Conservation (phyloP, 2,888 invertebrate genomes). For the Drosophila barbarae region DNA sequence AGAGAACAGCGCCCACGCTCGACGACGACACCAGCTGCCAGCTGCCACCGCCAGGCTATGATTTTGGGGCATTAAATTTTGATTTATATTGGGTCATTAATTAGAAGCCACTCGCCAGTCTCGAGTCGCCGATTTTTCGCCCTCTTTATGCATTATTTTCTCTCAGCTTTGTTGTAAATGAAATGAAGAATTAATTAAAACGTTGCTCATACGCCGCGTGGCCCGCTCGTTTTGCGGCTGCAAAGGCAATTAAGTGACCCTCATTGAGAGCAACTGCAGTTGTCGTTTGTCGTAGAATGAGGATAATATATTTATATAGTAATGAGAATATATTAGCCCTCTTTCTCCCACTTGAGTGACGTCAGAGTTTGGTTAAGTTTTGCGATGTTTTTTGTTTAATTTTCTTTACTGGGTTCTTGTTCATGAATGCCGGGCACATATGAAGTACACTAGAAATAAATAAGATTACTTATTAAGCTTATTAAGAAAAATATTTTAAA, state of each 20-base stretch:
- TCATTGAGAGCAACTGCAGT: slow-evolving; percentile 41
- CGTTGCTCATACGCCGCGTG: slow-evolving; percentile 40
- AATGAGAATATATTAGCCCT: background rate
- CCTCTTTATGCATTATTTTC: background rate
- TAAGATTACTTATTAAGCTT: too few species aligned
- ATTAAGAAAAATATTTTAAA: too few species aligned
- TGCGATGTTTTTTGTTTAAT: slow-evolving; percentile 10
- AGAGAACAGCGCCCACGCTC: slow-evolving; percentile 56
- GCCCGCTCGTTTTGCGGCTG: slow-evolving; percentile 29
- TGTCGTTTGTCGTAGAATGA: slow-evolving; percentile 34
- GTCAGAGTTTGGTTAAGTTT: slow-evolving; percentile 37
- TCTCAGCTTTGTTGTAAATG: slow-evolving; percentile 17
- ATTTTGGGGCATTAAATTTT: slow-evolving; percentile 64
- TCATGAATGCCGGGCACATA: slow-evolving; percentile 27
- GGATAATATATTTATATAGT: background rate
- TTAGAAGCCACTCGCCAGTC: slow-evolving; percentile 45
- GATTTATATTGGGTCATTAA: slow-evolving; percentile 69
- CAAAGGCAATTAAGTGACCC: slow-evolving; percentile 64
- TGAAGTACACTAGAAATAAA: slow-evolving; percentile 1
- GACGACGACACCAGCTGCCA: slow-evolving; percentile 23
- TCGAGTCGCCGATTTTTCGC: slow-evolving; percentile 14
- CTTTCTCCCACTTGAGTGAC: slow-evolving; percentile 39
- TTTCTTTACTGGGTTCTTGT: slow-evolving; percentile 7
- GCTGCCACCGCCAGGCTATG: slow-evolving; percentile 33
- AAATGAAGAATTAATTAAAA: slow-evolving; percentile 62